Evolutionary conservation across 1,140 invertebrate species (phyloP).

Genomic region (Geopemphigus sp.): DNA sequence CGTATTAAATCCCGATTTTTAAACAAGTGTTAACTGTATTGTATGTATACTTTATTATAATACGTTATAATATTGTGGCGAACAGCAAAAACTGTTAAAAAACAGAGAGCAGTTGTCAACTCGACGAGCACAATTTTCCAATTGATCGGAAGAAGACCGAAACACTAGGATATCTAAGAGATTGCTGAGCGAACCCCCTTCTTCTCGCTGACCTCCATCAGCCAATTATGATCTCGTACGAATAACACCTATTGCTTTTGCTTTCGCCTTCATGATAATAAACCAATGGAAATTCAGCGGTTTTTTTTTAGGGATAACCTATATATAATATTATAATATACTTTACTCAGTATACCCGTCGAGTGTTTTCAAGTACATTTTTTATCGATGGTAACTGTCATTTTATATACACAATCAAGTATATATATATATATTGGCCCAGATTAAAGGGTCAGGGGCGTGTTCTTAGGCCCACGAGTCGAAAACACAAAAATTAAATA

Average conservation of each 20-base stretch:
- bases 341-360: neutral
- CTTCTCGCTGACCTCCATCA: slow-evolving; percentile 1
- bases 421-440: neutral
- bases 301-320: neutral
- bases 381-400: neutral
- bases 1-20: too few relatives aligned
- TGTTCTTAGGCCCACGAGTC: too few relatives aligned
- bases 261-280: slow-evolving; percentile 4
- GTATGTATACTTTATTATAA: too few relatives aligned
- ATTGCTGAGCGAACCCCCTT: neutral
- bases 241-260: slow-evolving; percentile 1
- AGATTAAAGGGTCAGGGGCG: too few relatives aligned
- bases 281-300: neutral
- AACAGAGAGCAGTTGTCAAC: slow-evolving; percentile 11
- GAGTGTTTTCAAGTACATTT: neutral
- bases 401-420: neutral
- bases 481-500: too few relatives aligned
- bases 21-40: too few relatives aligned
- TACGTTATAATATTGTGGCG: too few relatives aligned
- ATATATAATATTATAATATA: neutral
- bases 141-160: neutral
- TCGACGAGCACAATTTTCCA: slow-evolving; percentile 2
- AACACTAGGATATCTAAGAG: slow-evolving; percentile 16
- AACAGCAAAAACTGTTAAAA: neutral
- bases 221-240: neutral